Base-by-base conservation (phyloP, 1,140 invertebrate species). In the Eurosta solidaginis region DNA sequence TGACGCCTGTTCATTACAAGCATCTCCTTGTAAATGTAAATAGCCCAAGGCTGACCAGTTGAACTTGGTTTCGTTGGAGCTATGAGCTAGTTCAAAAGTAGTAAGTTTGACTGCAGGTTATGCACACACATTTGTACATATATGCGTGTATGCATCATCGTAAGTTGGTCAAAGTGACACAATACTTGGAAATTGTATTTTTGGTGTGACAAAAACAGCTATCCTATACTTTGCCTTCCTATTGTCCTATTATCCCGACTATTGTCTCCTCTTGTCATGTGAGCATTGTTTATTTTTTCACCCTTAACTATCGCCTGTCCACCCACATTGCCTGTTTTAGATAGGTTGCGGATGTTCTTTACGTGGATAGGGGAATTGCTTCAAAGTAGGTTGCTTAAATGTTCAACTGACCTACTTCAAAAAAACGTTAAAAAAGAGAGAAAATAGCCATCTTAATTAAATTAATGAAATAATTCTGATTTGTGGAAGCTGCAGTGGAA, bases 131-230 rank as follows among this genome's bases (percentile, higher is more conserved):
- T n/a, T n/a, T n/a, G n/a, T n/a, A n/a, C n/a, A n/a, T n/a, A n/a
- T n/a, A n/a, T n/a, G n/a, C n/a, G n/a, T n/a, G n/a, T n/a, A n/a
- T n/a, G n/a, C n/a, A n/a, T n/a, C n/a, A n/a, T n/a, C n/a, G n/a
- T n/a, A n/a, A 14, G 12, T 59, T 68, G 33, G 59, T 36, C 54
- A 68, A 14, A 27, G 20, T 22, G 27, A 54, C 22, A 27, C 50
- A 54, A 54, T 54, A 20, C 25, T 10, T 1, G 59, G 40, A 68
- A 40, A 40, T 10, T 40, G 59, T 42, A 68, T 68, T 68, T n/a
- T 68, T 36, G 59, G 36, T 68, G 59, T 68, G 59, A 68, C 59
- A 68, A 68, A 68, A 68, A 68, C 33, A 68, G 59, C n/a, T 68
- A n/a, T n/a, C n/a, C n/a, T n/a, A 68, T 20, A 68, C 14, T 68